Conservation (phyloP, 1,140 invertebrate species). For the Agrypnia vestita region DNA sequence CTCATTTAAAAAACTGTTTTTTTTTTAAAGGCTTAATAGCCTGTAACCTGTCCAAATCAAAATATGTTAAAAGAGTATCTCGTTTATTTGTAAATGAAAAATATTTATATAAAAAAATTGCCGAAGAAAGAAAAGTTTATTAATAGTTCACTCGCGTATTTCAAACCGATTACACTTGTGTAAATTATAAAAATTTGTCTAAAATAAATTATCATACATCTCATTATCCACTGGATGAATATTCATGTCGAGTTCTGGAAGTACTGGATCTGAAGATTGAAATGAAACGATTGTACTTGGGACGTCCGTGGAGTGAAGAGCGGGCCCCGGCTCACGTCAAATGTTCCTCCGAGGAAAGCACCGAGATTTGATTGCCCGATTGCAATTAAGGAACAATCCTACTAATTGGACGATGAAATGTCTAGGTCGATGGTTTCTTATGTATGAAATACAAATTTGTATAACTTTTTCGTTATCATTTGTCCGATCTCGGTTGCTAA, state of each 20-base stretch:
- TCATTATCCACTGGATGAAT: slow-evolving; percentile 46
- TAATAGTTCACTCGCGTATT: neutral
- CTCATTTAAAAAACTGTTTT: too few relatives aligned
- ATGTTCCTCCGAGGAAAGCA: slow-evolving; percentile 42
- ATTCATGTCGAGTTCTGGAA: slow-evolving; percentile 43
- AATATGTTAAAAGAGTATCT: too few relatives aligned
- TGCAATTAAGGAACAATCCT: slow-evolving; percentile 55
- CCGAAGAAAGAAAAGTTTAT: too few relatives aligned
- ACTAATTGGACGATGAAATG: slow-evolving; percentile 58
- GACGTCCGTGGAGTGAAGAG: slow-evolving; percentile 34
- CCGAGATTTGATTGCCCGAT: slow-evolving; percentile 36
- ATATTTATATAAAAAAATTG: too few relatives aligned
- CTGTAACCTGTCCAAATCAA: too few relatives aligned
- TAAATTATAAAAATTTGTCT: slow-evolving; percentile 54
- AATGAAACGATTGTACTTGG: slow-evolving; percentile 36
- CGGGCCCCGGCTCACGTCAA: neutral
- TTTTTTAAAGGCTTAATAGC: too few relatives aligned
- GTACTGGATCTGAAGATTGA: slow-evolving; percentile 34
- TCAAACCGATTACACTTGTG: neutral
- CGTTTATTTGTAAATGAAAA: too few relatives aligned
- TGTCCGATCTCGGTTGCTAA: slow-evolving; percentile 42
- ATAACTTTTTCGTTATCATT: slow-evolving; percentile 27
- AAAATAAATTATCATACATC: slow-evolving; percentile 42
- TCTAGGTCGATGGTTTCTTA: slow-evolving; percentile 2
- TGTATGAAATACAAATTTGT: slow-evolving; percentile 49